phyloP scores from a whole-genome alignment of 2,888 invertebrate species.

The Thereva unica region DNA sequence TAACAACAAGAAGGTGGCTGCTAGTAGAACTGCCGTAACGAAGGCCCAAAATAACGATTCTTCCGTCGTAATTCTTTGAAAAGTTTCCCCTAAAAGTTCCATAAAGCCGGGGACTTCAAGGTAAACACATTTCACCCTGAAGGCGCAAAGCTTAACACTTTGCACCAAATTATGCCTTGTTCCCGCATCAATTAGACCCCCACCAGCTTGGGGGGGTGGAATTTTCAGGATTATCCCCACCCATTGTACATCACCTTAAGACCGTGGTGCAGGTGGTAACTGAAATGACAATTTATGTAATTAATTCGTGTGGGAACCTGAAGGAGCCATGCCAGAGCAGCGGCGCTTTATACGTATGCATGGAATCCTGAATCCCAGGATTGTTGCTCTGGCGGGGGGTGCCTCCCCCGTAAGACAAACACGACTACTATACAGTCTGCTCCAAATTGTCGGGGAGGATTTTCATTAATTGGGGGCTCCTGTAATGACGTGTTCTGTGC shows the following conservation, averaged over 20 bases:
- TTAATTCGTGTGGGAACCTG: neutral
- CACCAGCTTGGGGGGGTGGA: neutral
- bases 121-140: slow-evolving; percentile 10
- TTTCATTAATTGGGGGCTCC: too few species aligned
- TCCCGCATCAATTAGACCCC: slow-evolving; percentile 14
- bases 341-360: neutral
- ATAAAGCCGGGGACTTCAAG: neutral
- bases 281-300: slow-evolving; percentile 9
- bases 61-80: too few species aligned
- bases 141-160: slow-evolving; percentile 10
- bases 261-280: slow-evolving; percentile 6
- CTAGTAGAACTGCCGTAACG: too few species aligned
- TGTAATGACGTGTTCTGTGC: too few species aligned
- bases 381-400: neutral
- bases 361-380: neutral
- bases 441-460: too few species aligned
- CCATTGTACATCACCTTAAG: slow-evolving; percentile 4
- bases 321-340: neutral
- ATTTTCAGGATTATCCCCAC: neutral
- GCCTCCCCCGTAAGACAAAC: too few species aligned
- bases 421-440: too few species aligned
- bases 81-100: too few species aligned
- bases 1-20: too few species aligned
- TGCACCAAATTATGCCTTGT: slow-evolving; percentile 10
- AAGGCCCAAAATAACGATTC: too few species aligned